Evolutionary conservation across 2,113 vertebrate species (phyloP).

Genomic region (Platichthys flesus): DNA sequence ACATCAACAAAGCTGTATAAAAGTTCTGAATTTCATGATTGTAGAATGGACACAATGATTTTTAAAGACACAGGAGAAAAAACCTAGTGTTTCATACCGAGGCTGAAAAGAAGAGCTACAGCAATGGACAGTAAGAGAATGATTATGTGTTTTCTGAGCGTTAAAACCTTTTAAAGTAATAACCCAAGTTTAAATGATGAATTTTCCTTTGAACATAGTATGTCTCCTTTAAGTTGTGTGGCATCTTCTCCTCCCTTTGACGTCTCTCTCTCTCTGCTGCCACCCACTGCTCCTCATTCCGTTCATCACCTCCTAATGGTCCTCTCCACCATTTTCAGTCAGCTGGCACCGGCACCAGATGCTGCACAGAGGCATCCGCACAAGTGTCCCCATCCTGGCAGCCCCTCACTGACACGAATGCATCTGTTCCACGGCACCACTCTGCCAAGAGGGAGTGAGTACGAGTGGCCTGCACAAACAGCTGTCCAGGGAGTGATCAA

Average conservation of each 20-base stretch:
- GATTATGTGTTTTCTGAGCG: too few relatives aligned
- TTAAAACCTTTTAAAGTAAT: too few relatives aligned
- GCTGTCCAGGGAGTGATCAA: constrained; percentile 75
- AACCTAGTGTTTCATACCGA: too few relatives aligned
- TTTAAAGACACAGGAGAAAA: too few relatives aligned
- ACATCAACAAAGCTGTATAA: too few relatives aligned
- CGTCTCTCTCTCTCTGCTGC: not conserved
- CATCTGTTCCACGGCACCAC: constrained; percentile 60
- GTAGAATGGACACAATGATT: too few relatives aligned
- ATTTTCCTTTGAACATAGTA: too few relatives aligned
- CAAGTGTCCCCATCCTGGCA: constrained; percentile 63
- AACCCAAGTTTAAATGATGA: too few relatives aligned
- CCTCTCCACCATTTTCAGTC: constrained; percentile 24
- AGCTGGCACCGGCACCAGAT: constrained; percentile 37
- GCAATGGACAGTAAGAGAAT: too few relatives aligned
- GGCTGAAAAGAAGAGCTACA: too few relatives aligned
- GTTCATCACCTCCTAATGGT: not conserved
- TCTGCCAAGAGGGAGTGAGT: constrained; percentile 66
- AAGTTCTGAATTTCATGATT: too few relatives aligned
- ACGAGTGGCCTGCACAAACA: constrained; percentile 62
- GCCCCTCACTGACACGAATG: constrained; percentile 68
- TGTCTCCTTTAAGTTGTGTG: not conserved
- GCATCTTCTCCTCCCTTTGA: not conserved
- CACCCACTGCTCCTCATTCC: not conserved
- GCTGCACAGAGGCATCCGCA: constrained; percentile 40